Percentiles rank a stretch among this genome's conserved stretches.
phyloP scores from a whole-genome alignment of 2,888 invertebrate species.

The Eudasyphora cyanicolor region DNA sequence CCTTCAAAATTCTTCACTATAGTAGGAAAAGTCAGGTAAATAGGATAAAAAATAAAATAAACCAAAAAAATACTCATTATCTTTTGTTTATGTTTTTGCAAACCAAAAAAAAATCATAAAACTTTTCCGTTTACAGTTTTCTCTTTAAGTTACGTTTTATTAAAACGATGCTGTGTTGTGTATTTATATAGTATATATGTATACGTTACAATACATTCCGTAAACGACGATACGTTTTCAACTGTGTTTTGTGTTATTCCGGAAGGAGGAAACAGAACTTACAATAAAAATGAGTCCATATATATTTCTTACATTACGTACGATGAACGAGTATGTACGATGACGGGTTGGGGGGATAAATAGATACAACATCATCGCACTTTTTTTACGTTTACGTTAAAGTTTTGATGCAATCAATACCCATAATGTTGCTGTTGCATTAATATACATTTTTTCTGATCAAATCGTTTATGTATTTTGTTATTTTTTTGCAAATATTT shows the following conservation, averaged over 20 bases:
- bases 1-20: too few species aligned
- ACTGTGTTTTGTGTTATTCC: slow-evolving; percentile 16
- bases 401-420: slow-evolving; percentile 68
- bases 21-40: too few species aligned
- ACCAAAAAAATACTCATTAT: too few species aligned
- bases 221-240: slow-evolving; percentile 31
- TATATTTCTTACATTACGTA: slow-evolving; percentile 72
- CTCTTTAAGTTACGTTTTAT: slow-evolving; percentile 27
- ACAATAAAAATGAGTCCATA: slow-evolving; percentile 42
- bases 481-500: background rate
- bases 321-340: slow-evolving; percentile 69
- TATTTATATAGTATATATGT: slow-evolving; percentile 11
- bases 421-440: slow-evolving; percentile 44
- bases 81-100: too few species aligned
- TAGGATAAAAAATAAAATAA: too few species aligned
- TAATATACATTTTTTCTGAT: slow-evolving; percentile 63
- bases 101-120: background rate
- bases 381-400: slow-evolving; percentile 25
- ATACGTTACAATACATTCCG: slow-evolving; percentile 36
- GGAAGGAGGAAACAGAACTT: background rate
- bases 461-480: slow-evolving; percentile 56
- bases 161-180: slow-evolving; percentile 28
- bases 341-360: too few species aligned
- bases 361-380: slow-evolving; percentile 70
- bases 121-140: background rate